Base-by-base conservation (phyloP, 2,797 vertebrate species). In the Pteropus rufus region DNA sequence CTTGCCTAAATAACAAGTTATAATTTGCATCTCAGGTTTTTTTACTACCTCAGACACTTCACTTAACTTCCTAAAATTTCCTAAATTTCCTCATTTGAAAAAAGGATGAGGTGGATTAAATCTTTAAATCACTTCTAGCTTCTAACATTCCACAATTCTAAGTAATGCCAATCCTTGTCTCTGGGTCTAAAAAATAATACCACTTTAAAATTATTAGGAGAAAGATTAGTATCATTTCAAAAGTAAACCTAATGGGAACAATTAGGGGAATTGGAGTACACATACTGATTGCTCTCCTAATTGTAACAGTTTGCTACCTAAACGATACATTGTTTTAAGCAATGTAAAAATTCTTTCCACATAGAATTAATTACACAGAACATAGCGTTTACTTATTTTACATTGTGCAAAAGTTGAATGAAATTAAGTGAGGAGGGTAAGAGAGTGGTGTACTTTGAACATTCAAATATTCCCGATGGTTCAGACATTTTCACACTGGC, bases 381-480 rank as follows among this genome's bases (percentile, higher is more conserved):
- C 64, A 31, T 24, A 60, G 26, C 64, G 69, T 88, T 87, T 94
- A 26, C 75, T 91, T 91, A 82, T 96, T 93, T 94, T n/a, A 76
- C 11, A 29, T 10, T 23, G 62, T 82, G 36, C 36, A 56, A 73
- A 14, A 39, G 44, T n/a, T 58, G 75, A 96, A 19, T 70, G 52
- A 93, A 80, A n/a, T 70, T n/a, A 18, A 92, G 39, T 31, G 89
- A 56, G 44, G 24, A 14, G 31, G 14, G 24, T 36, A 29, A 75
- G 65, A 39, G 31, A 41, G 14, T 62, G 62, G 18, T 16, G 2
- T 49, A 24, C 46, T 94, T 67, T 64, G 41, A 91, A 64, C 15
- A 36, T 77, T 26, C 36, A 77, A 1, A 86, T 75, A 31, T 73
- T 83, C 79, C 83, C 89, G 4, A 41, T 19, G 72, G 62, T 15